These are phyloP conservation scores for Seladonia tumulorum DNA, from an alignment of 2,888 invertebrate genomes.

Conservation along the genomic window DNA sequence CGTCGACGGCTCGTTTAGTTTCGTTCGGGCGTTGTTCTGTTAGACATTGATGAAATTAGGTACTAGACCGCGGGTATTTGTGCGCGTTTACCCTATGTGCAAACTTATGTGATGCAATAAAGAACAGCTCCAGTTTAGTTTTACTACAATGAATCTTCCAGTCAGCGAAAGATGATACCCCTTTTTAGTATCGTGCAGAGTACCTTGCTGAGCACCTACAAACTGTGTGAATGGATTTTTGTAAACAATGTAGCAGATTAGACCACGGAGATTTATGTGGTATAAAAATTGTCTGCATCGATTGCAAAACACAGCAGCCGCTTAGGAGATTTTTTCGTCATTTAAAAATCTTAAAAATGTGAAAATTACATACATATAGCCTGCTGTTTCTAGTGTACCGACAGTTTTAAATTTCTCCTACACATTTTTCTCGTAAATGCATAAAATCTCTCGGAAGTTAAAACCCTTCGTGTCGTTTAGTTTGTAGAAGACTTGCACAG, in stretches of 20 bases:
- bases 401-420: no score
- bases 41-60: neutral
- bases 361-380: neutral
- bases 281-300: neutral
- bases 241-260: neutral
- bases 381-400: no score
- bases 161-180: neutral
- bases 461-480: no score
- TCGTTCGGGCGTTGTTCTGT: neutral
- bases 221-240: neutral
- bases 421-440: no score
- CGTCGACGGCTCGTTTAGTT: neutral
- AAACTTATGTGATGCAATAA: neutral
- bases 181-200: neutral
- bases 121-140: neutral
- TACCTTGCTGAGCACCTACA: neutral
- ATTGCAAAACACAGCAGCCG: neutral
- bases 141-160: neutral
- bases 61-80: neutral
- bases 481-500: neutral
- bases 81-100: neutral
- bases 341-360: neutral
- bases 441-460: no score
- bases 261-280: neutral
- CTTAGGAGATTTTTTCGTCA: neutral